Evolutionary conservation across 2,888 invertebrate genomes (phyloP), one percentile per base, ranked within the genome.

Genomic region (Trichopria drosophilae): DNA sequence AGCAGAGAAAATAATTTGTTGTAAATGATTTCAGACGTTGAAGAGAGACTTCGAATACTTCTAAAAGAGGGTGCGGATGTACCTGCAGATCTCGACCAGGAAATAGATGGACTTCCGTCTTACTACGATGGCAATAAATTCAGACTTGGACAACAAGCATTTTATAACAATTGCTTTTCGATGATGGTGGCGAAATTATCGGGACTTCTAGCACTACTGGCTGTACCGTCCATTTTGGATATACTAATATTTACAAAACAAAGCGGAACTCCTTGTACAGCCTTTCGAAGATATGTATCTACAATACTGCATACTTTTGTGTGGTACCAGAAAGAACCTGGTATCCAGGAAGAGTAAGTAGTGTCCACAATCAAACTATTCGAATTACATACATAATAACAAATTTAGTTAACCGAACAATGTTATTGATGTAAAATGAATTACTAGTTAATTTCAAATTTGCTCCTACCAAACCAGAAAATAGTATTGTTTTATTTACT

Each of bases 221-320:
- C 89, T 1, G 79, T 92, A 41, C 87, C 88, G 0, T 84, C 87
- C 3, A 86, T 93, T 52, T 76, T 88, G 4, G 78, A 80, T 1
- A 82, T 92, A 20, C 79, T 93, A 6, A 77, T 85, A 3, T 82
- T 84, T 60, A 89, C 93, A 0, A 81, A 83, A 19, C 84, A 85
- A 65, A 90, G 90, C 19, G 80, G 82, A 41, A 84, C 82, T 2
- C 74, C 81, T 1, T 74, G 79, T 37, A 81, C 83, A 1, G 86
- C 91, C 0, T 90, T 90, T 73, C 82, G 80, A 53, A 79, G 94
- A 62, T 94, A 94, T 70, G 74, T 90, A 6, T 82, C 86, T 5
- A 94, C 94, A 0, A 77, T 90, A 31, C 79, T 86, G 3, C 91
- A 93, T 66, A 84, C 87, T 50, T 73, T 83, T 12, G 74, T 84